Base-by-base conservation (phyloP, 1,140 invertebrate species). In the Glomeris maerens region DNA sequence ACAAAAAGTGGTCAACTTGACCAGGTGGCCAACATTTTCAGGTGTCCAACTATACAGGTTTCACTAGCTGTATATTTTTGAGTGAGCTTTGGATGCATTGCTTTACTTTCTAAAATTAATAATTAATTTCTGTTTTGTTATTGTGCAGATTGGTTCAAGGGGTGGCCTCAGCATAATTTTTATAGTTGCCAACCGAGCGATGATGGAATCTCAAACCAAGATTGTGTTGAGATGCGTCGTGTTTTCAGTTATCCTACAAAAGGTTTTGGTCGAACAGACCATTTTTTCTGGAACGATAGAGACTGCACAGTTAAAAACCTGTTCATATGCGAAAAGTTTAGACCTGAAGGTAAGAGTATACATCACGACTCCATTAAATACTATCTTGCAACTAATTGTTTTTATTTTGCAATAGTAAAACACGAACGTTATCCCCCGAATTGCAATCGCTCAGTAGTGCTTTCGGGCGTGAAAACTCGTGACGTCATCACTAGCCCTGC, bases 151-250 rank as follows among this genome's bases (percentile, higher is more conserved):
- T 86, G 83, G 83, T 84, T 84, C 65, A 75, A 78, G 3, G 83
- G 83, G 0, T 84, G 80, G 79, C 55, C 66, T 4, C 63, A 75
- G 39, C 67, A 72, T 52, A 72, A 72, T 0, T 71, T 75, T 52
- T 77, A 78, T 60, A 78, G 78, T 54, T 66, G 72, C 28, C 82
- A 86, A 64, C 83, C 83, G 0, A 85, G 83, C 62, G 83, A 85
- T 62, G 83, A 86, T 58, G 82, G 81, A 0, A 70, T 80, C 2
- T 79, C 79, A 28, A 73, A 75, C 0, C 81, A 85, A 62, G 81
- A 85, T 64, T 86, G 83, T 64, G 78, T 86, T 21, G 83, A 86
- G 64, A 66, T 82, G 2, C 65, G 82, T 5, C 64, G 78, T 27
- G 66, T 70, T n/a, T 81, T 77, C 64, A 71, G 71, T 0, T 68